Evolutionary conservation across 2,113 vertebrate genomes (phyloP), one percentile per base, ranked within the genome.

Genomic region (Apodemus sylvaticus): DNA sequence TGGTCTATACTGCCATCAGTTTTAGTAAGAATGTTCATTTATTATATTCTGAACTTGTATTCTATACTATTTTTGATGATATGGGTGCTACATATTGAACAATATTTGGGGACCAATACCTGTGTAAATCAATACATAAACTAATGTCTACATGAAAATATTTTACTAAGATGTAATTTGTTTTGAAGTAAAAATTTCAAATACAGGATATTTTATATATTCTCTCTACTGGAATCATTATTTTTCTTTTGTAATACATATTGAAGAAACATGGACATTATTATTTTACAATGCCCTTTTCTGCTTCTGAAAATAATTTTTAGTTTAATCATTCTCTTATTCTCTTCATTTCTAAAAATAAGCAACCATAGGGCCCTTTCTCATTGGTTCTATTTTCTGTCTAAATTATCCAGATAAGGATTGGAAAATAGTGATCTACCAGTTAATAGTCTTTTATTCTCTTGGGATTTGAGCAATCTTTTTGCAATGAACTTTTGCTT

Each of bases 381-480:
- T 85, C 53, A 68, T 48, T 96, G 39, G 39, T 90, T 93, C 93
- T 89, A 78, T 92, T 96, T 93, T 94, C 68, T 94, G 60, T 68
- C 13, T 91, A 68, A 96, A 77, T 95, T 98, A 94, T 95, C 82
- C 94, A 97, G 93, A 97, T 96, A 97, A 97, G 90, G 90, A 81
- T 36, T 96, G 96, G 93, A 96, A 97, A 97, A 95, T 92, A 86
- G 34, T 74, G 89, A 82, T 71, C 90, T 94, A 31, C 73, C 81
- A 89, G 76, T 87, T 76, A 94, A 24, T 11, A 73, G 31, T 81
- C 62, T 92, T 87, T 87, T 95, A 83, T 87, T 96, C 94, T 85
- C 87, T 92, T 85, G 95, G 68, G 94, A 94, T 5, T 96, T 95
- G 81, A 92, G 82, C 86, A 95, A 96, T 96, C 45, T 45, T 91